phyloP scores from a whole-genome alignment of 2,888 invertebrate species.

The Zootermopsis nevadensis region DNA sequence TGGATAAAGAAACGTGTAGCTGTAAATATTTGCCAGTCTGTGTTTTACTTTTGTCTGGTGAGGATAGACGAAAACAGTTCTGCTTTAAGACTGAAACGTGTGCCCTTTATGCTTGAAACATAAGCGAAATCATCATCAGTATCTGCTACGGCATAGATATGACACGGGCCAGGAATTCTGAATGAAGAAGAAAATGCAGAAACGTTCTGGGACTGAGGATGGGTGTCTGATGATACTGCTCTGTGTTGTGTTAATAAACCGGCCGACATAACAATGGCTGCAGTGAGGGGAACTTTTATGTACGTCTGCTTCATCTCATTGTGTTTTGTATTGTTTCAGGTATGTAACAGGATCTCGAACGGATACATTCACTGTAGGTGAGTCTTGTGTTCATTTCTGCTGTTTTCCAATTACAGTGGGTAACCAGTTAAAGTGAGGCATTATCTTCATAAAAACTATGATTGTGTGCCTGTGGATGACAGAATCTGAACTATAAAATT shows the following conservation, averaged over 20 bases:
- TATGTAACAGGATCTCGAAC: not conserved
- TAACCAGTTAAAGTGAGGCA: no score
- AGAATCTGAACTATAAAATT: no score
- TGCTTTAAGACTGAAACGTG: not conserved
- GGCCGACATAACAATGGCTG: not conserved
- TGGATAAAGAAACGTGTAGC: no score
- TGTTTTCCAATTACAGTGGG: no score
- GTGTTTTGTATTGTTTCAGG: not conserved
- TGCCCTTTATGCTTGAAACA: not conserved
- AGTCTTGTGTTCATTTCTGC: no score
- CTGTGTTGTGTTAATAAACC: not conserved
- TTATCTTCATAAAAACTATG: no score
- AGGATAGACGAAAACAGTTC: not conserved
- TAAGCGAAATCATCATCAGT: not conserved
- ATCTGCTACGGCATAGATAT: not conserved
- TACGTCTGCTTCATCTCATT: not conserved
- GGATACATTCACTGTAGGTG: not conserved
- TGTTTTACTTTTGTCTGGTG: not conserved
- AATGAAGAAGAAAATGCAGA: not conserved
- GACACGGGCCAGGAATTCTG: not conserved
- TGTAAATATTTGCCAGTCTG: no score
- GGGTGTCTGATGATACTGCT: not conserved
- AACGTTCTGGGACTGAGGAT: not conserved
- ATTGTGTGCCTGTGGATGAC: no score
- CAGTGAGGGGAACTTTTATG: not conserved